Percentiles rank a stretch among this genome's conserved stretches.
Conservation (phyloP, 2,888 invertebrate genomes). For the Bellardia bayeri region DNA sequence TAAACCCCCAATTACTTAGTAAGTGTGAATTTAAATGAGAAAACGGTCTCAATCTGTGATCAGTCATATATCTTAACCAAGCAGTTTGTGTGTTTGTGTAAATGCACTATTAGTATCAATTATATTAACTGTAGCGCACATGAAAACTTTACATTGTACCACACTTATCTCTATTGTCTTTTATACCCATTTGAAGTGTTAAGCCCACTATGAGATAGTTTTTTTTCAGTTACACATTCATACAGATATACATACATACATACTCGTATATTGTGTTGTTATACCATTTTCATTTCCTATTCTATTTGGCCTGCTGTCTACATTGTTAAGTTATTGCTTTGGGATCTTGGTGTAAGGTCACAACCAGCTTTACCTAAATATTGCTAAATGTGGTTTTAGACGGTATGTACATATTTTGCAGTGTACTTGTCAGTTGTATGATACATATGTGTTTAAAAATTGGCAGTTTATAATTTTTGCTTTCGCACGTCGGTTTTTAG, state of each 20-base stretch:
- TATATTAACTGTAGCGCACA: constrained; percentile 8
- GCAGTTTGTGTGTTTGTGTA: too few relatives aligned
- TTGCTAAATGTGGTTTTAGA: constrained; percentile 54
- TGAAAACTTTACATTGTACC: neutral
- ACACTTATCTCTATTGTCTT: neutral
- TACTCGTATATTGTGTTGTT: constrained; percentile 69
- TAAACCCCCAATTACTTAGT: too few relatives aligned
- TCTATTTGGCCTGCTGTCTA: constrained; percentile 75
- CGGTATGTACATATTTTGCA: too few relatives aligned
- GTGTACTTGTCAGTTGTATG: too few relatives aligned
- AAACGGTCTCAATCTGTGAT: too few relatives aligned
- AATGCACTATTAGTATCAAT: too few relatives aligned
- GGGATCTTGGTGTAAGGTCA: constrained; percentile 81
- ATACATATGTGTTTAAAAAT: too few relatives aligned
- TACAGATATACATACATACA: neutral
- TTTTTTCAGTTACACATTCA: constrained; percentile 2
- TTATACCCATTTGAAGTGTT: constrained; percentile 16
- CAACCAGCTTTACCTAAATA: constrained; percentile 75
- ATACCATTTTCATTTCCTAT: constrained; percentile 72
- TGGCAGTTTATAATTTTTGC: too few relatives aligned
- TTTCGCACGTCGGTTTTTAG: too few relatives aligned
- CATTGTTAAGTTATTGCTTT: constrained; percentile 83
- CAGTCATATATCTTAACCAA: too few relatives aligned
- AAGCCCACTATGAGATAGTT: constrained; percentile 49
- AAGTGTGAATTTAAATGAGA: too few relatives aligned